Conservation (phyloP, 2,113 vertebrate genomes). For the Plestiodon gilberti region DNA sequence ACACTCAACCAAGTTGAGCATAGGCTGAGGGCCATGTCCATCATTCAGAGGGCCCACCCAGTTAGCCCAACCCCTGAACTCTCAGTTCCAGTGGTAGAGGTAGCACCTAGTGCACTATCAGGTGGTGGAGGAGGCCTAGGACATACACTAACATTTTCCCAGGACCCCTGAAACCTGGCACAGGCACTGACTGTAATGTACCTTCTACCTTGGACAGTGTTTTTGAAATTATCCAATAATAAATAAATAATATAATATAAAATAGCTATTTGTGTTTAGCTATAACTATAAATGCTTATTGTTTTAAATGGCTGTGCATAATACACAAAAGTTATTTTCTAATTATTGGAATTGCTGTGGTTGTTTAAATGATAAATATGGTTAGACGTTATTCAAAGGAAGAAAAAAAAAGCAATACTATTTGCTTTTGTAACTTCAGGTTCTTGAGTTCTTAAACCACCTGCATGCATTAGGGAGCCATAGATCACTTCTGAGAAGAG, state of each 20-base stretch:
- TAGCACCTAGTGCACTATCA: too few species aligned
- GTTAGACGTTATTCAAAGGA: not conserved
- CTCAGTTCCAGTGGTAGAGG: too few species aligned
- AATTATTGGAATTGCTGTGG: not conserved
- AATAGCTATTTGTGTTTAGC: not conserved
- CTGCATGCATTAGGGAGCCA: slow-evolving; percentile 1
- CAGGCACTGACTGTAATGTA: not conserved
- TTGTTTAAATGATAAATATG: not conserved
- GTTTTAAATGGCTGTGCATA: not conserved
- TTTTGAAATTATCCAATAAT: not conserved
- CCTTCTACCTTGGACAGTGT: not conserved
- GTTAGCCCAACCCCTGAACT: too few species aligned
- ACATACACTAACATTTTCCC: not conserved
- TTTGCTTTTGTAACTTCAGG: slow-evolving; percentile 17
- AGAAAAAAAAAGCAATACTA: not conserved
- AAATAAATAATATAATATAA: not conserved
- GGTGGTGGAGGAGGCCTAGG: too few species aligned
- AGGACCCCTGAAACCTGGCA: too few species aligned
- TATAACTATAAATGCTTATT: not conserved
- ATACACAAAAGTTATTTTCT: not conserved
- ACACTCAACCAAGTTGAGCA: too few species aligned
- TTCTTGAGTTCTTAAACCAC: slow-evolving; percentile 11
- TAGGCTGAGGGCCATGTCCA: too few species aligned
- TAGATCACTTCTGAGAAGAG: not conserved
- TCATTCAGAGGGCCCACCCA: too few species aligned